Evolutionary conservation across 2,113 vertebrate genomes (phyloP), one percentile per base, ranked within the genome.

Genomic region (Ochotona princeps): DNA sequence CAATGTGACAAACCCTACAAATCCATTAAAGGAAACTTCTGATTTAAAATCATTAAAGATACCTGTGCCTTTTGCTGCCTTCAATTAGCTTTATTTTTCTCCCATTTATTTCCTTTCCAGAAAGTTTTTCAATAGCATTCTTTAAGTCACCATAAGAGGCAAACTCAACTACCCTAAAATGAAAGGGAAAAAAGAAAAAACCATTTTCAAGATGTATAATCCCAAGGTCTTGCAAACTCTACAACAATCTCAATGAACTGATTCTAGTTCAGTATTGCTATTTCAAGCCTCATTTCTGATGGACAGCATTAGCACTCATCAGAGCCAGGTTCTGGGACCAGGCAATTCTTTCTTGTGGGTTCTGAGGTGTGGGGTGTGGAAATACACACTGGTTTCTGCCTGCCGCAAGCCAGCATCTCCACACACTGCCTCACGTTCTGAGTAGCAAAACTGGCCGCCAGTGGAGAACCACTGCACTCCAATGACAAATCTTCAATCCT

Each of bases 61-160:
- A 99, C 99, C 99, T 99, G 96, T 98, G 98, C 91, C 99, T 99
- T 98, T 99, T 99, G 96, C 98, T 98, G 95, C 99, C 99, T 97
- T 99, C 99, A 32, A 99, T 98, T 97, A 99, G 97, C 97, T 99
- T 99, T 65, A 99, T 99, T 99, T 99, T 99, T 96, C 99, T 99
- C 96, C 99, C 99, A 97, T 99, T 99, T 90, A 99, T 99, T 98
- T 99, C 99, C 97, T 99, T 99, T 96, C 99, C 99, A 98, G 99
- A 99, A 94, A 99, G 98, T 96, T 99, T 99, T 92, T 99, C 99
- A 94, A 99, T 98, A 88, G 99, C 99, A 97, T 99, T 99, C 98
- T 99, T 99, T 98, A 99, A 98, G 95, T 99, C 99, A 97, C 99
- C 99, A 73, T 99, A 98, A 97, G 99, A 99, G 96, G 99, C 99